Evolutionary conservation across 2,113 vertebrate genomes (phyloP), one percentile per base, ranked within the genome.

Genomic region (Phylloscopus trochiloides): DNA sequence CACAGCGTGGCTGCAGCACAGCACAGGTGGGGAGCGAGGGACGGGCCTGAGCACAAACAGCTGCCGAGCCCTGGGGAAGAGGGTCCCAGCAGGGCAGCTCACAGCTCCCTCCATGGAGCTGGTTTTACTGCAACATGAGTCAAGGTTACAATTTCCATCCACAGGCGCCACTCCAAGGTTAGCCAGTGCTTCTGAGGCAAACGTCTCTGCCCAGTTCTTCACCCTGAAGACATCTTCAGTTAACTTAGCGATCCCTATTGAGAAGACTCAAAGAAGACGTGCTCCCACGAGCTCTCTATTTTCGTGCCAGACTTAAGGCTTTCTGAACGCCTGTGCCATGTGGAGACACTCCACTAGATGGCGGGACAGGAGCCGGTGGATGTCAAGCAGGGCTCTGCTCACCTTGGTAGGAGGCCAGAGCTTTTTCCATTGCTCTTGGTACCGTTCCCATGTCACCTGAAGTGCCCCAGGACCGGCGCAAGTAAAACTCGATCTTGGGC

Each of bases 81-180:
- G 29, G 11, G 32, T 58, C 43, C 61, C 32, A 25, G 54, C 0
- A 3, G 43, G 54, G 45, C 47, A 3, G 6, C 29, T 71, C 24
- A 16, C 0, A 0, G 48, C 26, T 72, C 47, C 1, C 2, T 65
- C 71, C 14, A 9, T 0, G 0, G 31, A 40, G 21, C 14, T 55
- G 34, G 26, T 59, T 78, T 67, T 31, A 70, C 29, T 76, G 36
- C 75, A 63, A 2, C 6, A 2, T 28, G 62, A 73, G 25, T 12
- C 58, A 32, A 32, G 36, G 50, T 70, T 79, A 40, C 36, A 43
- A 7, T 32, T 63, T 36, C 43, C 51, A 3, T 28, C 29, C 25
- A 15, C 31, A 62, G 51, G 42, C 32, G 32, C 7, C 29, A 9
- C 43, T 62, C 26, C 58, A 4, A 59, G 71, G 8, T 16, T 26